Conservation (phyloP, 2,888 invertebrate genomes). For the Ichneumoninae sp. region DNA sequence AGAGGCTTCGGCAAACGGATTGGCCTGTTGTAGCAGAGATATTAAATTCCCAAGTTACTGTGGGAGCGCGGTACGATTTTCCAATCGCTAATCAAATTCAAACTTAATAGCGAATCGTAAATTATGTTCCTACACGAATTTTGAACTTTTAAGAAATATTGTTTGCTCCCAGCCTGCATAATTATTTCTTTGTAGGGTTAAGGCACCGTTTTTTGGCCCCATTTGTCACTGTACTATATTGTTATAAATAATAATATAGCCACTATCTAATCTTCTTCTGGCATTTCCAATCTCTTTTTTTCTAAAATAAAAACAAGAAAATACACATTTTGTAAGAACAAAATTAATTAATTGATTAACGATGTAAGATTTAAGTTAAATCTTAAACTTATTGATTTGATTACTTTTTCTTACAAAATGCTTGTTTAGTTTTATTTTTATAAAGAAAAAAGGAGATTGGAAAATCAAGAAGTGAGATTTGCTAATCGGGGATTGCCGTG, state of each 20-base stretch:
- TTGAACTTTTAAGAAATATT: not conserved
- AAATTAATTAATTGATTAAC: not conserved
- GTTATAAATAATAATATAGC: no score
- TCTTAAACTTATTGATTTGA: not conserved
- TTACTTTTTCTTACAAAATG: not conserved
- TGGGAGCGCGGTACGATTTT: not conserved
- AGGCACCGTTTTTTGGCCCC: no score
- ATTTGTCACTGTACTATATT: no score
- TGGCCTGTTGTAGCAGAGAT: not conserved
- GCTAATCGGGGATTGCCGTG: conserved; percentile 58
- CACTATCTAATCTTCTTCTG: not conserved
- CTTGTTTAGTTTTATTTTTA: not conserved
- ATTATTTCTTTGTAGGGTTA: not conserved
- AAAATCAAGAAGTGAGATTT: conserved; percentile 31
- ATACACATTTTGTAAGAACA: not conserved
- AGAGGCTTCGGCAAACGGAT: conserved; percentile 24
- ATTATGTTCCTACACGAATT: no score
- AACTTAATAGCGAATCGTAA: not conserved
- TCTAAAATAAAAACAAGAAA: not conserved
- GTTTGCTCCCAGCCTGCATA: not conserved
- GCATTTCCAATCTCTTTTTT: not conserved
- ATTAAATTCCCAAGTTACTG: not conserved
- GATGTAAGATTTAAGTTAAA: not conserved
- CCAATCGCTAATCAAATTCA: not conserved
- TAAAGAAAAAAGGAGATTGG: not conserved